phyloP scores from a whole-genome alignment of 2,113 vertebrate species.

The Fulica atra region DNA sequence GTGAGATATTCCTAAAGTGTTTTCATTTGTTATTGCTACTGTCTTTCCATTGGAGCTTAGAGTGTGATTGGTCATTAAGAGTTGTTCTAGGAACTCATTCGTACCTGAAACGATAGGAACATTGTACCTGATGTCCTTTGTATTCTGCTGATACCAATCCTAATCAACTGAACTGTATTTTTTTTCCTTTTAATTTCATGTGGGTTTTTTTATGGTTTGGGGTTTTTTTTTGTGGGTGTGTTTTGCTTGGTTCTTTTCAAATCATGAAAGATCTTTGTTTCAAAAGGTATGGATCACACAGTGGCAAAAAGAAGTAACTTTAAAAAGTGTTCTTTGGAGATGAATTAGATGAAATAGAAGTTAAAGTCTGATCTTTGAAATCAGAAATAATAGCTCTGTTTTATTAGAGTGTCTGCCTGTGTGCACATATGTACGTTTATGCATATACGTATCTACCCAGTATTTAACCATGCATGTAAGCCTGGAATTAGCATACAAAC shows the following conservation, averaged over 20 bases:
- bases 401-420: background rate
- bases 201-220: too few species aligned
- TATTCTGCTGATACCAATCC: background rate
- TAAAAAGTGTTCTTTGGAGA: background rate
- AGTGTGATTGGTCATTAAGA: background rate
- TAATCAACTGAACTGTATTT: background rate
- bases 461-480: background rate
- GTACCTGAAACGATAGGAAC: too few species aligned
- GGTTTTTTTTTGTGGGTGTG: too few species aligned
- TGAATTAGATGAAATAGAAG: background rate
- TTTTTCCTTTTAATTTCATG: background rate
- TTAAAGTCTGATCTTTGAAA: background rate
- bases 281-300: background rate
- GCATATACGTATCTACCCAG: background rate
- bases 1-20: background rate
- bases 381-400: fast-evolving
- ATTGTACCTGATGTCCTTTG: background rate
- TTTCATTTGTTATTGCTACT: background rate
- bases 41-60: background rate
- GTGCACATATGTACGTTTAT: background rate
- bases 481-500: background rate
- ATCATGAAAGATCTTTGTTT: background rate
- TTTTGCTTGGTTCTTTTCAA: background rate
- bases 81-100: background rate
- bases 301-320: background rate